Conservation (phyloP, 2,888 invertebrate species). For the Caenorhabditis plicata region DNA sequence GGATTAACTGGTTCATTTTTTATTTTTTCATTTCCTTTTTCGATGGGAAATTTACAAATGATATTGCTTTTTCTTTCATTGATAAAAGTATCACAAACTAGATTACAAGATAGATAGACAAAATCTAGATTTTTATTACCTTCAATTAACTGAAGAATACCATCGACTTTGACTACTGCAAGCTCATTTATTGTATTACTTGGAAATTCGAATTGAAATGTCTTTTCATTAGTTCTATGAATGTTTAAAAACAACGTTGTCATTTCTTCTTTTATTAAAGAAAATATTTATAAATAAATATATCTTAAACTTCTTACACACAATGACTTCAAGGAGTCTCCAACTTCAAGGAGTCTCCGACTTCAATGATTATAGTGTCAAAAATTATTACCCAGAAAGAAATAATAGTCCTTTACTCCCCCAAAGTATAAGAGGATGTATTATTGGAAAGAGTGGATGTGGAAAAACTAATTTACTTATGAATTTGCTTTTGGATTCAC, state of each 20-base stretch:
- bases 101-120: constrained; percentile 5
- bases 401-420: constrained; percentile 37
- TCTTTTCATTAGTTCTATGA: constrained; percentile 10
- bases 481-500: constrained; percentile 35
- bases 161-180: constrained; percentile 4
- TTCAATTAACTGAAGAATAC: too few relatives aligned
- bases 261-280: constrained; percentile 3
- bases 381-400: constrained; percentile 37
- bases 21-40: background rate
- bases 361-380: constrained; percentile 14
- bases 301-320: background rate
- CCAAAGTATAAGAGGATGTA: constrained; percentile 42
- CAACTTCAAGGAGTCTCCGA: too few relatives aligned
- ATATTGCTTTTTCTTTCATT: constrained; percentile 7
- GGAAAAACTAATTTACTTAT: constrained; percentile 45
- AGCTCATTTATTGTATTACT: background rate
- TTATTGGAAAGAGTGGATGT: constrained; percentile 47
- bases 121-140: background rate
- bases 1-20: constrained; percentile 4
- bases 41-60: constrained; percentile 2
- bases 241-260: constrained; percentile 1
- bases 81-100: constrained; percentile 6
- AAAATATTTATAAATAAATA: background rate
- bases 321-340: too few relatives aligned
- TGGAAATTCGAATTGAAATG: constrained; percentile 15